These are phyloP conservation scores for Lasiommata megera DNA, from an alignment of 2,888 invertebrate genomes.

Conservation along the genomic window DNA sequence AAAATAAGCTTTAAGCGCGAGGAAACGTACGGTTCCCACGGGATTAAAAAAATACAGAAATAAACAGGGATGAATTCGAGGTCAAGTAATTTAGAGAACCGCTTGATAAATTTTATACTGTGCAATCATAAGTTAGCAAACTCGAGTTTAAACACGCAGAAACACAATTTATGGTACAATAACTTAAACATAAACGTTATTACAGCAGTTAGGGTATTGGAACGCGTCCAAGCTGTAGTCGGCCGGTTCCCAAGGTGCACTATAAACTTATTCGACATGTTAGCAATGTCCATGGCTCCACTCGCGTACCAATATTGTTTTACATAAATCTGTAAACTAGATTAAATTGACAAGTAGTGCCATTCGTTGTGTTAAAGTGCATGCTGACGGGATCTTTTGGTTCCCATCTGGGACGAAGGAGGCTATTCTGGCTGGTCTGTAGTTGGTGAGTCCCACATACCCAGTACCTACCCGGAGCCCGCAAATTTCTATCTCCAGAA, in stretches of 20 bases:
- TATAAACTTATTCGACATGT: constrained; percentile 11
- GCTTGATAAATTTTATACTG: constrained; percentile 4
- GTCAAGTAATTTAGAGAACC: background rate
- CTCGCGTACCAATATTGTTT: too few relatives aligned
- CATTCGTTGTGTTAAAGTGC: too few relatives aligned
- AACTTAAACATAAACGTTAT: constrained; percentile 19
- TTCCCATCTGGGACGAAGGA: too few relatives aligned
- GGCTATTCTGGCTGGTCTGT: too few relatives aligned
- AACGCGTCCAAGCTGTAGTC: constrained; percentile 7
- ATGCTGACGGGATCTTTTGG: too few relatives aligned
- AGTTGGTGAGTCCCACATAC: too few relatives aligned
- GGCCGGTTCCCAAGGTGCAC: constrained; percentile 11
- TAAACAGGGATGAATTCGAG: background rate
- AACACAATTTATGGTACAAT: constrained; percentile 20
- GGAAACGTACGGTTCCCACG: too few relatives aligned
- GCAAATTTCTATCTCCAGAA: too few relatives aligned
- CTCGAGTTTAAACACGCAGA: constrained; percentile 13
- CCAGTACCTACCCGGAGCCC: too few relatives aligned
- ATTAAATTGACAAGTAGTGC: too few relatives aligned
- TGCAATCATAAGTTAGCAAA: constrained; percentile 5
- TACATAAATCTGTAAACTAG: too few relatives aligned
- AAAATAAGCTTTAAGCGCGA: too few relatives aligned
- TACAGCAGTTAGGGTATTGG: constrained; percentile 16
- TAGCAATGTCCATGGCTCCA: background rate
- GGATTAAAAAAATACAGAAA: background rate